Base-by-base conservation (phyloP, 2,888 invertebrate species). In the Serrognathus titanus region DNA sequence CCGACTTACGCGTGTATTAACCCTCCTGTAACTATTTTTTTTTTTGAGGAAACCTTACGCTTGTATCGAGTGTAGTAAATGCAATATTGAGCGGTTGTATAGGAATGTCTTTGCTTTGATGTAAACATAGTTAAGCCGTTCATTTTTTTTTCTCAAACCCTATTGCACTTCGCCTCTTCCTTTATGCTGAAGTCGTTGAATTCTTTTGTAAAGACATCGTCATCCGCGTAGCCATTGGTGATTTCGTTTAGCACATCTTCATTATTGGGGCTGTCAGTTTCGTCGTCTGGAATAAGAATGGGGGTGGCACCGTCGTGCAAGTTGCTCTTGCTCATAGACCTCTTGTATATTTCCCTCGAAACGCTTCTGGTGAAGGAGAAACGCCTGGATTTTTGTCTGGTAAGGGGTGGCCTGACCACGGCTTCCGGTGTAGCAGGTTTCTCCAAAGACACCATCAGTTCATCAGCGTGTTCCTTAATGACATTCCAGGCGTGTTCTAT, bases 401-500 rank as follows among this genome's bases (percentile, higher is more conserved):
- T 80, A 47, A 82, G 73, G 0, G 81, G 78, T 1, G 79, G 78
- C 4, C 81, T 77, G 47, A 76, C 71, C 50, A 74, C 67, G 39
- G 73, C 74, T 62, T 80, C 80, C 4, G 78, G 75, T 41, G 73
- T 71, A 10, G 74, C 70, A 1, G 75, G 75, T 40, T 75, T 73
- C 10, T 75, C 72, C 53, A 74, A 70, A 0, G 76, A 71, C 8
- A 80, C 74, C 52, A 85, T 66, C 7, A 86, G 76, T 56, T 85
- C 85, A 6, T 80, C 79, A 0, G 87, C 85, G 61, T 83, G 82
- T 54, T 82, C 77, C 59, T 79, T 79, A 53, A 88, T 86, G 11
- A 85, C 80, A 35, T 79, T 76, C 81, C 86, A 84, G 0, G 88
- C 88, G 60, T 83, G 80, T 48, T 84, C 84, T 47, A 93, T 86